Evolutionary conservation across 2,797 vertebrate genomes (phyloP), one percentile per base, ranked within the genome.

Genomic region (Hydrophis major): DNA sequence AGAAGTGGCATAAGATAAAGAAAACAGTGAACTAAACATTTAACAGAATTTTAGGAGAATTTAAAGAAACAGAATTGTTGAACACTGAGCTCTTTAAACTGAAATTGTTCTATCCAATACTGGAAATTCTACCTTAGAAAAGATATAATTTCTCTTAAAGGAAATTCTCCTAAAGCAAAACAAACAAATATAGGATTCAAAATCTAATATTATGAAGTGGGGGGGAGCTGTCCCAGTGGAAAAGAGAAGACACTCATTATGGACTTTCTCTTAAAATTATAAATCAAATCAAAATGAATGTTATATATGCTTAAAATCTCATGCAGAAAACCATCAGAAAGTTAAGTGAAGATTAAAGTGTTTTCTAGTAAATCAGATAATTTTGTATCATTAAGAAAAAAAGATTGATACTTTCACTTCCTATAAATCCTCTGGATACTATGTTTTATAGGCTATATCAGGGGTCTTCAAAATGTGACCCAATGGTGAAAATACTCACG

Each of bases 101-200:
- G 53, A 37, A 37, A 37, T 37, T 37, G 37, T 37, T 37, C 37
- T 37, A 37, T 37, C 37, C 37, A 37, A 37, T 95, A 93, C 37
- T 90, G 42, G 89, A 93, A 89, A 57, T 90, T 89, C 93, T 87
- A 88, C 78, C 94, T 95, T 92, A 92, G 56, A 95, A 96, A 94
- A 89, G 22, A 92, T 92, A 86, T 96, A 96, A 96, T 95, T 96
- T 93, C 93, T 94, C 96, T 95, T 93, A 94, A 92, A 95, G 89
- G 86, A 63, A 93, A 95, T 87, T 37, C 28, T 90, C 53, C 88
- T 16, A 92, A 86, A 88, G 28, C 16, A 63, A 94, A 93, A 69
- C 55, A 94, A 95, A 86, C 42, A 95, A 95, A 95, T 91, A 22
- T 57, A 69, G 92, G 4, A 13, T 93, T 90, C 59, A 78, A 92